Evolutionary conservation across 2,888 invertebrate species (phyloP), one percentile per base, ranked within the genome.

Genomic region (Ischnura elegans): DNA sequence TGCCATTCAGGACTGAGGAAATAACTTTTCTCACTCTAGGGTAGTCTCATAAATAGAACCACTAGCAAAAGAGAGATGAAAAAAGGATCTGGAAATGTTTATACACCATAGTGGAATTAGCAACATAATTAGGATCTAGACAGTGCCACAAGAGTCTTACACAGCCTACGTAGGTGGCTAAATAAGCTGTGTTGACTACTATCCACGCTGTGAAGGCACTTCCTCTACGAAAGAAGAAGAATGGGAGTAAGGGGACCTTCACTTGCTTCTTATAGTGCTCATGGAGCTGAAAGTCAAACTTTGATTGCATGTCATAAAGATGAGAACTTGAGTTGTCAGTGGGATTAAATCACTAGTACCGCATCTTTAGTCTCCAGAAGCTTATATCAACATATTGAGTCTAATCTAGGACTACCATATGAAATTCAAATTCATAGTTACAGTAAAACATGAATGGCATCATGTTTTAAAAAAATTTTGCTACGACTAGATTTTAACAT

Each of bases 401-500:
- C 29, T 6, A 66, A 8, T 13, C 66, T 2, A 66, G 66, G 66
- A 21, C 13, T 76, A 29, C 76, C 76, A 76, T n/a, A 36, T 76
- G 25, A 76, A 13, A 76, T 61, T 76, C 36, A 36, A 6, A 61
- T 76, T 76, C 16, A 4, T 3, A 36, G 16, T 25, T 76, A 36
- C 29, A 8, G 13, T 1, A 76, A 25, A 25, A 47, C 47, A 47
- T 10, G 8, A 47, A 6, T 47, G 47, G 16, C 16, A 10, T 47
- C 8, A 61, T 61, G 61, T 0, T 61, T 19, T 19, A 16, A 61
- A 61, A 6, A 61, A 21, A 87, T 47, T 21, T 46, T 43, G 45
- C 86, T 46, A n/a, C 45, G 45, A 87, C 29, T 47, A 45, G 45
- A n/a, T n/a, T 29, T 25, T 94, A 95, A 94, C 95, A 95, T 95